Conservation (phyloP, 2,888 invertebrate species). For the Orchesella flavescens region DNA sequence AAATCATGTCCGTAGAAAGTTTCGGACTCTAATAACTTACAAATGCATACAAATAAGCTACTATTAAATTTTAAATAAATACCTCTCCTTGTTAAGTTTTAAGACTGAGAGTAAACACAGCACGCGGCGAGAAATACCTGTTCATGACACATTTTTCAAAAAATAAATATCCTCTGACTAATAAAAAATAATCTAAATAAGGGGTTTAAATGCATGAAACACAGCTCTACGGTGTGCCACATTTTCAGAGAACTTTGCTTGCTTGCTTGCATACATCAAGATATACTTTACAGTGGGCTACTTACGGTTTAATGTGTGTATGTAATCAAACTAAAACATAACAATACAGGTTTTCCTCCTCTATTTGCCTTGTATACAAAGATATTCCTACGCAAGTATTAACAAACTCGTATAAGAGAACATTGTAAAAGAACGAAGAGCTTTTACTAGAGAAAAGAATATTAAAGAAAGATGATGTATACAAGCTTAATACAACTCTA, state of each 20-base stretch:
- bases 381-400: too few relatives aligned
- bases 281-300: constrained; percentile 51
- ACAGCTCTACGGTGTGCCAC: constrained; percentile 44
- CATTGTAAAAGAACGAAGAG: background rate
- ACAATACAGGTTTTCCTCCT: constrained; percentile 45
- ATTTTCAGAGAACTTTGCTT: constrained; percentile 25
- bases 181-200: constrained; percentile 49
- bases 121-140: constrained; percentile 8
- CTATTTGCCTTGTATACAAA: constrained; percentile 10
- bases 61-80: too few relatives aligned
- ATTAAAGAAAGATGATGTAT: background rate
- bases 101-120: constrained; percentile 18
- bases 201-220: constrained; percentile 44
- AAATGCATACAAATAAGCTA: background rate
- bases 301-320: constrained; percentile 47
- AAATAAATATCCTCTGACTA: constrained; percentile 47
- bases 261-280: constrained; percentile 15
- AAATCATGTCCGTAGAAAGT: constrained; percentile 5
- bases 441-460: background rate
- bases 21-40: background rate
- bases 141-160: constrained; percentile 56
- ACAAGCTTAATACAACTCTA: background rate
- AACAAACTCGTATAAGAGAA: too few relatives aligned
- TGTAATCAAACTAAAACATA: constrained; percentile 41
- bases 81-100: background rate